These are phyloP conservation scores for Cephalotes varians DNA, from an alignment of 2,888 invertebrate genomes.

Conservation along the genomic window DNA sequence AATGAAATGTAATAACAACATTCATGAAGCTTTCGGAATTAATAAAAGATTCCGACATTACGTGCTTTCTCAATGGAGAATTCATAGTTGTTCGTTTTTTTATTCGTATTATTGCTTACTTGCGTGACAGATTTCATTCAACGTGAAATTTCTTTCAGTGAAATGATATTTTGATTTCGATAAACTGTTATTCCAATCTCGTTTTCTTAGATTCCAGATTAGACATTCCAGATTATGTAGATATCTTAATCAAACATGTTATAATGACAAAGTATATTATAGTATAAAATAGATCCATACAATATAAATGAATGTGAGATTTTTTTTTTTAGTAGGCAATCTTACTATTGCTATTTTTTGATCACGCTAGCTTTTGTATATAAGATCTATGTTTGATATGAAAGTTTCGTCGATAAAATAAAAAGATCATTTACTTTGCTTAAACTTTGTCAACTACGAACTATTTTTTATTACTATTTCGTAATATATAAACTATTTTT, in stretches of 20 bases:
- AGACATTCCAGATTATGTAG: neutral
- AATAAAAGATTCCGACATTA: slow-evolving; percentile 38
- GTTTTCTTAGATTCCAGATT: too few species aligned
- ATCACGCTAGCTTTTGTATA: neutral
- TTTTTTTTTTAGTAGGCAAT: neutral
- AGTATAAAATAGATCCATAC: neutral
- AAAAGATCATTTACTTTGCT: neutral
- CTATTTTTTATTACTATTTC: neutral
- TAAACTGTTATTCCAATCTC: slow-evolving; percentile 8
- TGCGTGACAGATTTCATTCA: slow-evolving; percentile 33
- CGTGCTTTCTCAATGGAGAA: neutral
- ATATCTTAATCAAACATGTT: neutral
- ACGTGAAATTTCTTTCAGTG: slow-evolving; percentile 19
- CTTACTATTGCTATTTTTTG: neutral
- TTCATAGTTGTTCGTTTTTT: neutral
- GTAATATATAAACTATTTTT: neutral
- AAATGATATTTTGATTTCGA: neutral
- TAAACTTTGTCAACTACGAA: neutral
- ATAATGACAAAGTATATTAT: slow-evolving; percentile 5
- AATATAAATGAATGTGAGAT: neutral
- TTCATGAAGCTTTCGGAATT: slow-evolving; percentile 10
- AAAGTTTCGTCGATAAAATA: neutral
- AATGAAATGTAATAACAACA: neutral
- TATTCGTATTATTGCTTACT: slow-evolving; percentile 11
- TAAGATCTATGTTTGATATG: neutral